Evolutionary conservation across 2,888 invertebrate genomes (phyloP), one percentile per base, ranked within the genome.

Genomic region (Pediacus dermestoides): DNA sequence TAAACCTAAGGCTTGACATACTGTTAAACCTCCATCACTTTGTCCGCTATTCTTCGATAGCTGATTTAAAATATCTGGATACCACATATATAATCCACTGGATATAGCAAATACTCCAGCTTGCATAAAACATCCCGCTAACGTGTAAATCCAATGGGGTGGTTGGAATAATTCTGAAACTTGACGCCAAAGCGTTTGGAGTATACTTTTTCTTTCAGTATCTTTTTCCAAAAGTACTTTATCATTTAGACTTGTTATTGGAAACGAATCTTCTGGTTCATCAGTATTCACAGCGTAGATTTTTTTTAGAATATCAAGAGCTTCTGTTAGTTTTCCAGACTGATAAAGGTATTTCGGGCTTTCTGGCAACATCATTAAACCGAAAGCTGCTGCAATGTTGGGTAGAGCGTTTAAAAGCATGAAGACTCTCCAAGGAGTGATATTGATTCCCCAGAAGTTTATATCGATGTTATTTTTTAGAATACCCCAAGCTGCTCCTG

Each of bases 71-170:
- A 61, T 59, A 33, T 60, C 55, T 3, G 60, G 56, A 44, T 60
- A 61, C 61, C 61, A 60, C 14, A 60, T 16, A 7, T 54, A 39
- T 26, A 60, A 23, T 3, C 61, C 62, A 34, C 54, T 48, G 2
- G 55, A 57, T 2, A 55, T 42, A 4, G 55, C 54, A 33, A 55
- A 61, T 26, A 46, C 37, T 13, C 51, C 51, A 21, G 53, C 54
- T 41, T 60, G 58, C 25, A 59, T 35, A n/a, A 43, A 16, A 38
- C 57, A 52, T 2, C 45, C 39, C 1, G 54, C 33, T 10, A 54
- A 25, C 2, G 52, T 56, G 27, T 53, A 52, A 13, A 45, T 41
- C 11, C 52, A 13, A 32, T 55, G 42, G 8, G 55, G 48, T 2
- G 22, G 26, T 12, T 49, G 36, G 31, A 60, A 57, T 9, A 58